Conservation (phyloP, 2,888 invertebrate genomes). For the Stenodera caucasica region DNA sequence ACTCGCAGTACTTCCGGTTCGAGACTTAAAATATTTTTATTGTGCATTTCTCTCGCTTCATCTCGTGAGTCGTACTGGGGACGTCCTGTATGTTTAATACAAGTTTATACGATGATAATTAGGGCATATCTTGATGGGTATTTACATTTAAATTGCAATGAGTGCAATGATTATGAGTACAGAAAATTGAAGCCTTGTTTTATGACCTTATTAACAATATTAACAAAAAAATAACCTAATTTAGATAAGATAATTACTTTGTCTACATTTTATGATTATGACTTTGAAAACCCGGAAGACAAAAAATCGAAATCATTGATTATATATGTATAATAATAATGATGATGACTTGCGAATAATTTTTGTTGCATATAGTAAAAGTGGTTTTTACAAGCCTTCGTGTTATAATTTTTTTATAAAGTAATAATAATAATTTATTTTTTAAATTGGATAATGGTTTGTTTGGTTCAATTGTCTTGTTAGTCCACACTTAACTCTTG, state of each 20-base stretch:
- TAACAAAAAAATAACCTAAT: neutral
- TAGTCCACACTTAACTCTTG: neutral
- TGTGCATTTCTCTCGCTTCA: too few species aligned
- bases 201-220: neutral
- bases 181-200: neutral
- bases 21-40: too few species aligned
- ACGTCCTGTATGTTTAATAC: neutral
- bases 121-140: neutral
- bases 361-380: neutral
- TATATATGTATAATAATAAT: constrained; percentile 4
- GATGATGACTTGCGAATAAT: neutral
- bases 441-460: neutral
- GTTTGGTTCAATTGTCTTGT: neutral
- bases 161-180: neutral
- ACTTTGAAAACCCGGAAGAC: neutral
- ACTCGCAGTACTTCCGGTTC: too few species aligned
- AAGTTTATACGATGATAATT: neutral
- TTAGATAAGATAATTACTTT: neutral
- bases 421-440: too few species aligned
- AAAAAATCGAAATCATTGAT: neutral
- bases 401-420: too few species aligned
- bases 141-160: neutral
- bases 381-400: neutral
- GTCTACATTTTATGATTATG: neutral
- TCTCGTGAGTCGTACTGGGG: too few species aligned